These are phyloP conservation scores for Callospermophilus lateralis DNA, from an alignment of 2,113 vertebrate genomes.

Conservation along the genomic window DNA sequence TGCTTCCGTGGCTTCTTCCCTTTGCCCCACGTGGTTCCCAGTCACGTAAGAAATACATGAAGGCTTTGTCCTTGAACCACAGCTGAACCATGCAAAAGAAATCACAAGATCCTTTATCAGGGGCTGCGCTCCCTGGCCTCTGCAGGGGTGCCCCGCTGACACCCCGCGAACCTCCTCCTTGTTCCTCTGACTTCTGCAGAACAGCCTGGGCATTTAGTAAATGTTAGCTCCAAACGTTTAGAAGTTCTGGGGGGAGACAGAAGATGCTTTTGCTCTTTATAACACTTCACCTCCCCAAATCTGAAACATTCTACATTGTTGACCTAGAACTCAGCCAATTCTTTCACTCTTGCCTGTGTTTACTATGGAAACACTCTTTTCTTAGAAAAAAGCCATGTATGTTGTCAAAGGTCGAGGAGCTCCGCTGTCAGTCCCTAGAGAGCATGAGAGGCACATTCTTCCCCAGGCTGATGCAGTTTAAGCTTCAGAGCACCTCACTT, in stretches of 20 bases:
- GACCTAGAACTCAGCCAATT: neutral
- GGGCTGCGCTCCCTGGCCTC: rapidly evolving
- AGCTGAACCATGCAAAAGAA: neutral
- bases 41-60: rapidly evolving
- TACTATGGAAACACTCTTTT: neutral
- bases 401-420: neutral
- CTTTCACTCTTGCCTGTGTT: neutral
- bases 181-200: neutral
- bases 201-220: neutral
- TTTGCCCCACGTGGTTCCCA: neutral
- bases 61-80: neutral
- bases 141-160: rapidly evolving
- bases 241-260: neutral
- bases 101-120: neutral
- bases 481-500: no score
- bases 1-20: neutral
- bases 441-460: no score
- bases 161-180: rapidly evolving
- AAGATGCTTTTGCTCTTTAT: neutral
- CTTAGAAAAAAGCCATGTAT: neutral
- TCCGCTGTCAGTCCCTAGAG: rapidly evolving
- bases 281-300: neutral
- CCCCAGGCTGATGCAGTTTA: neutral
- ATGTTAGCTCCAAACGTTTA: neutral
- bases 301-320: neutral